These are phyloP conservation scores for Gandaritis pyraliata DNA, from an alignment of 2,888 invertebrate species.

Conservation along the genomic window DNA sequence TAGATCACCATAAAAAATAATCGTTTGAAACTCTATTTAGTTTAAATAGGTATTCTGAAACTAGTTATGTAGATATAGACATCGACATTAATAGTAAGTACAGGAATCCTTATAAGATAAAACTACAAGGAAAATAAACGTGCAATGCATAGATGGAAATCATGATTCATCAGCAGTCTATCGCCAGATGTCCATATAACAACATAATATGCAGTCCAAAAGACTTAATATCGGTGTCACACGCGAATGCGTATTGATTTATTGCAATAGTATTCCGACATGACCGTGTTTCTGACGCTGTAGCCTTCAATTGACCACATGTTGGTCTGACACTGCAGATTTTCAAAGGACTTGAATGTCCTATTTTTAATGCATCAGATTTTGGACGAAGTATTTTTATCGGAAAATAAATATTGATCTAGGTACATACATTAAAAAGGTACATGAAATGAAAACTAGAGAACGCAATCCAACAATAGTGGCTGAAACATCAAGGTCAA, in stretches of 20 bases:
- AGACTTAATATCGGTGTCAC: constrained; percentile 26
- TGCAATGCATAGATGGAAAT: neutral
- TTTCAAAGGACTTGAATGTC: no score
- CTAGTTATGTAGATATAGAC: no score
- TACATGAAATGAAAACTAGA: neutral
- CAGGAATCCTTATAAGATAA: neutral
- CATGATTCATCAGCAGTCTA: constrained; percentile 22
- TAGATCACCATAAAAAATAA: no score
- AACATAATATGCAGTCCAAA: constrained; percentile 5
- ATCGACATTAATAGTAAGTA: no score
- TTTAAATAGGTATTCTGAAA: no score
- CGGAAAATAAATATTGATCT: no score
- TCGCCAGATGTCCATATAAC: constrained; percentile 25
- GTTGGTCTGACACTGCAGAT: constrained; percentile 10
- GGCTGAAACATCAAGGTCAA: constrained; percentile 55
- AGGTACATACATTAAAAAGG: no score
- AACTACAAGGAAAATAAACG: neutral
- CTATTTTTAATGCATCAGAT: no score
- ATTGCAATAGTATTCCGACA: constrained; percentile 26
- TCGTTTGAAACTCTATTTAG: no score
- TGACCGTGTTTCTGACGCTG: constrained; percentile 21
- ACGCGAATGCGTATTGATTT: constrained; percentile 23
- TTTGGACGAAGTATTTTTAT: no score
- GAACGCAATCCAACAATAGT: constrained; percentile 8
- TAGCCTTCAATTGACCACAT: constrained; percentile 31